A percentile compares a stretch with the other conserved stretches of the same genome.
These are phyloP conservation scores for Onchidella celtica DNA, from an alignment of 2,888 invertebrate genomes.

Conservation along the genomic window DNA sequence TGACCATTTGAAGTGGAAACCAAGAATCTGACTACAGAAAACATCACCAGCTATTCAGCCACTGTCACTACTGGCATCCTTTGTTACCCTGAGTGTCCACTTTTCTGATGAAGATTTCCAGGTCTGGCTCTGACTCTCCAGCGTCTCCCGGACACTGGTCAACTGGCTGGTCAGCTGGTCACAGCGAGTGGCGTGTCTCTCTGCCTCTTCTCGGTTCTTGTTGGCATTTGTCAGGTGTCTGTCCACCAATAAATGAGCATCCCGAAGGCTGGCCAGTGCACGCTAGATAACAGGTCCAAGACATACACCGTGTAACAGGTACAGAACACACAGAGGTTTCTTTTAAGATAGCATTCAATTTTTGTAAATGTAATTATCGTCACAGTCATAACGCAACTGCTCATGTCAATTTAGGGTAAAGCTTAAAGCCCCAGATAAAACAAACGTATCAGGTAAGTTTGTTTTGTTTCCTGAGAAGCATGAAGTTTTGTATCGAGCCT, in stretches of 20 bases:
- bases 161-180: conserved; percentile 31
- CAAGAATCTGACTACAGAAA: too few species aligned
- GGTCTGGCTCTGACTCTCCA: not conserved
- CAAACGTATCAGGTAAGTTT: too few species aligned
- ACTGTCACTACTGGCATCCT: too few species aligned
- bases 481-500: too few species aligned
- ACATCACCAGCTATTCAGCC: too few species aligned
- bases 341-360: not conserved
- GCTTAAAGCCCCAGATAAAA: too few species aligned
- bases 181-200: conserved; percentile 1
- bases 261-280: conserved; percentile 52
- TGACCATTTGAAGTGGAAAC: too few species aligned
- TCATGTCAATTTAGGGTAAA: too few species aligned
- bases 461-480: too few species aligned
- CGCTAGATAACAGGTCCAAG: conserved; percentile 39
- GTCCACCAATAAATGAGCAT: conserved; percentile 57
- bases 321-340: not conserved
- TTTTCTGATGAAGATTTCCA: not conserved
- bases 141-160: not conserved
- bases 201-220: conserved; percentile 54
- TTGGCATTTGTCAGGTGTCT: conserved; percentile 61
- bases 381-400: too few species aligned
- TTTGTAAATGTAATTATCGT: not conserved
- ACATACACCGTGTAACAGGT: not conserved
- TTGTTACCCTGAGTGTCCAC: conserved; percentile 29